Evolutionary conservation across 2,888 invertebrate species (phyloP), one percentile per base, ranked within the genome.

Genomic region (Periphyllus acericola): DNA sequence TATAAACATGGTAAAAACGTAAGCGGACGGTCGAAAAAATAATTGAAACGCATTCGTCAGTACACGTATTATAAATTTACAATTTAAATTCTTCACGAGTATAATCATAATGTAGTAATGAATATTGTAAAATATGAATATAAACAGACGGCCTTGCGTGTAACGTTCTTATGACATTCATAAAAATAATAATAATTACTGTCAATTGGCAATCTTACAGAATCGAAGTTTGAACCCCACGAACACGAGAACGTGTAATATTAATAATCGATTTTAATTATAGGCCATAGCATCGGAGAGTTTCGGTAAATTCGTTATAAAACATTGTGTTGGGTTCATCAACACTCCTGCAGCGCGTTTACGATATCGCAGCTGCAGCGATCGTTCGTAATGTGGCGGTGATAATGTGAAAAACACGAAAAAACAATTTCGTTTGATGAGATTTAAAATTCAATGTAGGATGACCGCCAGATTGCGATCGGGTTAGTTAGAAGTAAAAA

Each of bases 121-220:
- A 60, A 60, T 60, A 25, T 60, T 60, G 60, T 60, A 60, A 60
- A 60, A 60, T 60, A 4, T 60, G 60, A 21, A n/a, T n/a, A 6
- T 60, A 60, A 21, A 60, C 21, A 60, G 9, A 46, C 21, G 25
- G 60, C 60, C 60, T 60, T 25, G 60, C 9, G 9, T 21, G 60
- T 25, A 60, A 60, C 21, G 11, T 60, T 60, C 68, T 68, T 68
- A 11, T 68, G 29, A n/a, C 68, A 29, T 68, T 3, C 68, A 68
- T 68, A 68, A 8, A 68, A 68, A 68, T 68, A 68, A 68, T 68
- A 68, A 68, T 68, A 68, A 68, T 68, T 68, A 68, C 25, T 29
- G 68, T 68, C 29, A 29, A 68, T 68, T 68, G 68, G 68, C 68
- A 68, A n/a, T 68, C 9, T 11, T 4, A 68, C 68, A 68, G 25